These are phyloP conservation scores for Glaucomys volans DNA, from an alignment of 2,113 vertebrate species.

Conservation along the genomic window DNA sequence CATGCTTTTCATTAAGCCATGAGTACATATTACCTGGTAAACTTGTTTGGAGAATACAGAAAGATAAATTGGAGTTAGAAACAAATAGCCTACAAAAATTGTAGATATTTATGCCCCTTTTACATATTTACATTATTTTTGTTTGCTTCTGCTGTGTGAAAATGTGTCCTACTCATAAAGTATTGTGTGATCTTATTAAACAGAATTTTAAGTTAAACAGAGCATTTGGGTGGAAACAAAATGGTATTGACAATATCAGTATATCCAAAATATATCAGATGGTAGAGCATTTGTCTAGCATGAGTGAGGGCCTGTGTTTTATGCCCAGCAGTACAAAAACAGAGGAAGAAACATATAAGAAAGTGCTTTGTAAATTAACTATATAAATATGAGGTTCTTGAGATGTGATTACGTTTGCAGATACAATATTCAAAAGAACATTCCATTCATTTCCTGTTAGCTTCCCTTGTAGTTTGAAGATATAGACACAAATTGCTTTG, in stretches of 20 bases:
- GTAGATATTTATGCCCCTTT: conserved; percentile 12
- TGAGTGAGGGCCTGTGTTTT: not conserved
- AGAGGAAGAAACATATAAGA: not conserved
- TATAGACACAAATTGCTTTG: conserved; percentile 25
- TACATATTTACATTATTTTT: not conserved
- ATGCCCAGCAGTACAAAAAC: not conserved
- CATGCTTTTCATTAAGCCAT: not conserved
- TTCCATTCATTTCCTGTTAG: conserved; percentile 55
- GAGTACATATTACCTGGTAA: not conserved
- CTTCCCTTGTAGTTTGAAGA: conserved; percentile 1
- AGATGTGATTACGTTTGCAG: conserved; percentile 53
- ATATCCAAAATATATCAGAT: conserved; percentile 36
- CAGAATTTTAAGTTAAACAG: not conserved
- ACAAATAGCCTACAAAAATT: not conserved
- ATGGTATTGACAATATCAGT: not conserved
- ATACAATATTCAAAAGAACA: conserved; percentile 25
- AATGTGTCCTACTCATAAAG: not conserved
- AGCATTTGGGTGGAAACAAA: conserved; percentile 32
- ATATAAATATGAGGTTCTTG: conserved; percentile 20
- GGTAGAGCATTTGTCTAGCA: not conserved
- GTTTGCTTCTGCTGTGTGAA: conserved; percentile 28
- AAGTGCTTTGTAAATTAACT: conserved; percentile 45
- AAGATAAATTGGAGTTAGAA: conserved; percentile 10
- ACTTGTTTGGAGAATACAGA: conserved; percentile 44
- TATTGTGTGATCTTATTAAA: conserved; percentile 17